A percentile compares a stretch with the other conserved stretches of the same genome.
These are phyloP conservation scores for Hoplodrina blanda DNA, from an alignment of 2,888 invertebrate species.

Conservation along the genomic window DNA sequence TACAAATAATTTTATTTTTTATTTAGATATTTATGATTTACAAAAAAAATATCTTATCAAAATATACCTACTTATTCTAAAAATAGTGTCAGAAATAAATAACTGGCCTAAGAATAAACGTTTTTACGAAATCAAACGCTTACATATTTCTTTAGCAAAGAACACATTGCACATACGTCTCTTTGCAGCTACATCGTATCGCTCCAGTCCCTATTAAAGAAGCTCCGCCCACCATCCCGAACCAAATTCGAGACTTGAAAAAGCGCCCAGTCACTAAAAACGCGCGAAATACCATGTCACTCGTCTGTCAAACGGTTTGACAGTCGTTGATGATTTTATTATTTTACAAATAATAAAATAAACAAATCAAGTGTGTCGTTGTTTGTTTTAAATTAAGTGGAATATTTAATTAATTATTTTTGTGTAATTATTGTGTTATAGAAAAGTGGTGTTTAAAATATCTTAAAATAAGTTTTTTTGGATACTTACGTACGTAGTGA, in stretches of 20 bases:
- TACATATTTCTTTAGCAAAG: too few species aligned
- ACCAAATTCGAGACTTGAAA: constrained; percentile 23
- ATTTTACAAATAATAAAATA: neutral
- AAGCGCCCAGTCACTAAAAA: constrained; percentile 54
- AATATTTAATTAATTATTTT: neutral
- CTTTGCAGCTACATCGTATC: constrained; percentile 4
- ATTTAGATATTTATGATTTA: too few species aligned
- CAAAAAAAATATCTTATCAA: too few species aligned
- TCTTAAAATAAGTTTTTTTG: neutral
- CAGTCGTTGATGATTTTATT: constrained; percentile 49
- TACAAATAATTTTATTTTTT: too few species aligned
- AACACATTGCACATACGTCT: constrained; percentile 12
- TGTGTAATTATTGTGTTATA: neutral
- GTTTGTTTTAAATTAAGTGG: constrained; percentile 7
- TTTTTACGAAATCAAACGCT: too few species aligned
- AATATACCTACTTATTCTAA: too few species aligned
- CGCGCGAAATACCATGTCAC: constrained; percentile 60
- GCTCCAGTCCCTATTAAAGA: constrained; percentile 19
- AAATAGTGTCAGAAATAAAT: too few species aligned
- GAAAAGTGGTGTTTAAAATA: neutral
- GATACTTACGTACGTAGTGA: constrained; percentile 21
- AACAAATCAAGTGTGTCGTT: neutral
- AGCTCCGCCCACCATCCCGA: constrained; percentile 45
- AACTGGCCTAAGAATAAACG: too few species aligned
- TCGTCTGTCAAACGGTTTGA: constrained; percentile 53